Percentiles rank a stretch among this genome's conserved stretches.
Conservation (phyloP, 2,888 invertebrate species). For the Nomada lathburiana region DNA sequence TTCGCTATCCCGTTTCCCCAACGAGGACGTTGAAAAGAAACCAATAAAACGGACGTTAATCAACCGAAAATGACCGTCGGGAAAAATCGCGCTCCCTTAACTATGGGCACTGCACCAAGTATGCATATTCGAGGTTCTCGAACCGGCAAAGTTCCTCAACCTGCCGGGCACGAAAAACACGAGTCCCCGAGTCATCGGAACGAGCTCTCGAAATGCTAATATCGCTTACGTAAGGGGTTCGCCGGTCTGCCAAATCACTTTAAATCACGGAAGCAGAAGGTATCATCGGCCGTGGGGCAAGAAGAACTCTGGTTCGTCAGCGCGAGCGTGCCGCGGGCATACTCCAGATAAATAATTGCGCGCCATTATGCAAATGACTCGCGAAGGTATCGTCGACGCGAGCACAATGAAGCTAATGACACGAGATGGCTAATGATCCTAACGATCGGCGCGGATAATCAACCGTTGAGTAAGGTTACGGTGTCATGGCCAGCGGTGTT, state of each 20-base stretch:
- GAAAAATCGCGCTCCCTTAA: not conserved
- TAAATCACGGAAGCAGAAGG: not conserved
- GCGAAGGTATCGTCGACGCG: constrained; percentile 67
- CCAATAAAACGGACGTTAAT: too few relatives aligned
- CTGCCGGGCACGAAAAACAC: not conserved
- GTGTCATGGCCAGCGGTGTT: constrained; percentile 81
- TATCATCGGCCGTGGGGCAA: constrained; percentile 10
- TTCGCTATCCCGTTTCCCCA: too few relatives aligned
- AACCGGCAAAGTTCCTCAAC: not conserved
- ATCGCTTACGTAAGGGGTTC: not conserved
- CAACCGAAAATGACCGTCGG: too few relatives aligned
- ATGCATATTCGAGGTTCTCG: not conserved
- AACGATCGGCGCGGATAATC: constrained; percentile 71
- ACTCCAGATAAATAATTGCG: constrained; percentile 79
- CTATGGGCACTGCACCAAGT: not conserved
- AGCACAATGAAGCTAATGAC: constrained; percentile 72
- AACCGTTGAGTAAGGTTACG: constrained; percentile 79
- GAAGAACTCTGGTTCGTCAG: not conserved
- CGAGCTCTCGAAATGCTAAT: constrained; percentile 16
- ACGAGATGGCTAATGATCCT: constrained; percentile 72
- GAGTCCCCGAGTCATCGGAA: not conserved
- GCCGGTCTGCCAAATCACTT: constrained; percentile 11
- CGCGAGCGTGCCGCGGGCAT: constrained; percentile 42
- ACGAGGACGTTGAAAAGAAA: too few relatives aligned
- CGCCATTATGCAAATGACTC: constrained; percentile 75